Evolutionary conservation across 2,888 invertebrate genomes (phyloP), one percentile per base, ranked within the genome.

Genomic region (Acleris holmiana): DNA sequence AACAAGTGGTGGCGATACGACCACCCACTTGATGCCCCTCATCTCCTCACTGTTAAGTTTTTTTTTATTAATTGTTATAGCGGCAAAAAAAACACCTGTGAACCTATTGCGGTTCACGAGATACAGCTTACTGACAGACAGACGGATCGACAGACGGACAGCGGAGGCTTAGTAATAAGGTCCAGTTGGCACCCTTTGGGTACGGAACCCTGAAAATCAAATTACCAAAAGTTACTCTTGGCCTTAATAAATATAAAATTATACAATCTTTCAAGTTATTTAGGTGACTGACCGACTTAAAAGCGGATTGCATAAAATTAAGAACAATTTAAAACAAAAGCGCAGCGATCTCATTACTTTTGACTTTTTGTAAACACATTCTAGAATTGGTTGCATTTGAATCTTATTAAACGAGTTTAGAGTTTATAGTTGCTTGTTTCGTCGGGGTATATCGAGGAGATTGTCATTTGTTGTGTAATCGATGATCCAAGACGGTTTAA

Each of bases 391-490:
- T 0, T 44, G 2, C 44, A 7, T 44, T 29, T 44, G 4, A 15
- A 35, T 35, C 62, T 29, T 50, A 62, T 18, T 8, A 10, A 2
- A 23, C 0, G 0, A 40, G 1, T 21, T 13, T 57, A 57, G 6
- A 51, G 25, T n/a, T 23, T 5, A 47, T 18, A n/a, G 35, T 46
- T 15, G 18, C n/a, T 40, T 51, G 35, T 50, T 40, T 49, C 19
- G 29, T 3, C 4, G 4, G 4, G 4, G 5, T 21, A 10, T 40
- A 63, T 29, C n/a, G 23, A 44, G 40, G 48, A 23, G 29, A 46
- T 21, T 25, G 47, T 55, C 29, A 54, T 57, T 57, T 48, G 23
- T 61, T 62, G 61, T 66, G 61, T 46, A 62, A 66, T 8, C 47
- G 48, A 23, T 62, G 57, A 66, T 54, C 61, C 53, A 29, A 29